phyloP scores from a whole-genome alignment of 2,113 vertebrate genomes.

The Elephas maximus region DNA sequence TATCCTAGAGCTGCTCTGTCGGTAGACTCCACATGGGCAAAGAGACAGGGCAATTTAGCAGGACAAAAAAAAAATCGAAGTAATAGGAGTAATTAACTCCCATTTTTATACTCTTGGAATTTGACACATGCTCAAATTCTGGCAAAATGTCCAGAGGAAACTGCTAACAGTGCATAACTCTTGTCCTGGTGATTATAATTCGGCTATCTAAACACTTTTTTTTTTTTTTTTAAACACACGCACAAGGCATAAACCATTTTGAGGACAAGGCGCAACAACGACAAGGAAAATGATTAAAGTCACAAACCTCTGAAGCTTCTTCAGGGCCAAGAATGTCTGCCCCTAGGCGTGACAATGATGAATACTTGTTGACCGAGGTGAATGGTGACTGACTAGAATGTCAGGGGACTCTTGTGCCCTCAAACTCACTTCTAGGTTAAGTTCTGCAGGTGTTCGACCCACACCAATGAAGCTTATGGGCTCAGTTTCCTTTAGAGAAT shows the following conservation, averaged over 20 bases:
- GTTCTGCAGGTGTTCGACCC: background rate
- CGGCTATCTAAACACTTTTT: background rate
- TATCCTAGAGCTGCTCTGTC: background rate
- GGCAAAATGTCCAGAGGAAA: background rate
- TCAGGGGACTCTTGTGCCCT: background rate
- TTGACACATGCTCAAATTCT: background rate
- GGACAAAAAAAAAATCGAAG: background rate
- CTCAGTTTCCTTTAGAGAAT: background rate
- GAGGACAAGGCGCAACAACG: background rate
- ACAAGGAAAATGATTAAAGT: background rate
- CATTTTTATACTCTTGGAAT: background rate
- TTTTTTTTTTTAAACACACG: too few relatives aligned
- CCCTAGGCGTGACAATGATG: background rate
- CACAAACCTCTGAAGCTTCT: background rate
- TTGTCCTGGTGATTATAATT: background rate
- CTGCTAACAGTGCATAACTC: background rate
- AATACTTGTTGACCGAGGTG: accelerated
- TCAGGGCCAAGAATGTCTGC: background rate
- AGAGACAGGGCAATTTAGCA: background rate
- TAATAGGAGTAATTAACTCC: background rate
- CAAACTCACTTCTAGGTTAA: background rate
- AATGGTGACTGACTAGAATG: background rate
- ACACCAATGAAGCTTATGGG: background rate
- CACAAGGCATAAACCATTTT: background rate
- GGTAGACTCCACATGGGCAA: too few relatives aligned